Conservation (phyloP, 2,888 invertebrate genomes). For the Agonopterix heracliana region DNA sequence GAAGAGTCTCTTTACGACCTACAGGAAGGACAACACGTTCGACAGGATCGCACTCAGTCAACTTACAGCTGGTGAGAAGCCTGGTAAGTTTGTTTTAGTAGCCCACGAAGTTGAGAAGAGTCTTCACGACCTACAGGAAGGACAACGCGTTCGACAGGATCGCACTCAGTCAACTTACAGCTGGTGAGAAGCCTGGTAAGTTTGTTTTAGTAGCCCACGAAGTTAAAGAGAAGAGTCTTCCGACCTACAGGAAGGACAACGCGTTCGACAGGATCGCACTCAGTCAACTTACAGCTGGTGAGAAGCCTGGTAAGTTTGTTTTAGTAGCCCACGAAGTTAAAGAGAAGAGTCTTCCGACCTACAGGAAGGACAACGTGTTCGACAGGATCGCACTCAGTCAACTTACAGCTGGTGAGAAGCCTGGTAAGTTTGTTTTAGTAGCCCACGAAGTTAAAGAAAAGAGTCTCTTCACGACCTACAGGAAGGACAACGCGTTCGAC, state of each 20-base stretch:
- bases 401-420: too few relatives aligned
- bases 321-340: constrained; percentile 42
- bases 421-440: too few relatives aligned
- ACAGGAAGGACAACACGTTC: constrained; percentile 49
- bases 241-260: too few relatives aligned
- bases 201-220: too few relatives aligned
- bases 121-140: constrained; percentile 41
- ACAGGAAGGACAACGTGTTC: constrained; percentile 42
- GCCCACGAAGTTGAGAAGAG: constrained; percentile 43
- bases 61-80: constrained; percentile 49
- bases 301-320: too few relatives aligned
- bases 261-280: too few relatives aligned
- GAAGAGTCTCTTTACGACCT: constrained; percentile 38
- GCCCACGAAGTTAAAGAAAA: constrained; percentile 43
- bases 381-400: too few relatives aligned
- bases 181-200: constrained; percentile 49
- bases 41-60: constrained; percentile 60
- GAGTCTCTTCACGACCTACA: constrained; percentile 40
- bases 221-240: too few relatives aligned
- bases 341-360: constrained; percentile 36
- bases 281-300: too few relatives aligned
- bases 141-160: constrained; percentile 58
- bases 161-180: constrained; percentile 58
- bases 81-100: constrained; percentile 30
- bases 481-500: constrained; percentile 53